Evolutionary conservation across 1,140 invertebrate species (phyloP).

Genomic region (Dreissena rostriformis): DNA sequence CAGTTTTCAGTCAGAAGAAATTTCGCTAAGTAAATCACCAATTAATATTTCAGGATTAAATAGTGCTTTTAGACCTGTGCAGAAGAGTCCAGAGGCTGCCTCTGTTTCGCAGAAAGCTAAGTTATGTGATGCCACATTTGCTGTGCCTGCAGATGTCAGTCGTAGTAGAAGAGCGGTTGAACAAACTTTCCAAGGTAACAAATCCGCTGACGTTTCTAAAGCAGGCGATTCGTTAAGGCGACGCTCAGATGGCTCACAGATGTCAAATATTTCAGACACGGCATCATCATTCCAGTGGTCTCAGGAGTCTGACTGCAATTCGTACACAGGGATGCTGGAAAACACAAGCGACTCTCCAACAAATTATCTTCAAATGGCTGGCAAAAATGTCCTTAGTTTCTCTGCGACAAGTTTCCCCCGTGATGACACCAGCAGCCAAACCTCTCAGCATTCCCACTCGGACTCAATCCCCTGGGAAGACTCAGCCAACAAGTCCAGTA

Average conservation of each 20-base stretch:
- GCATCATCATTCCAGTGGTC: constrained; percentile 45
- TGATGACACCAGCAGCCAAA: background rate
- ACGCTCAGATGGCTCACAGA: constrained; percentile 8
- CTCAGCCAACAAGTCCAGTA: constrained; percentile 6
- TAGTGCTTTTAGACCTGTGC: constrained; percentile 56
- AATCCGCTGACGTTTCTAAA: background rate
- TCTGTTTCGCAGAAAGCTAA: background rate
- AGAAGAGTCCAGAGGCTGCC: constrained; percentile 3
- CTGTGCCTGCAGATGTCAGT: background rate
- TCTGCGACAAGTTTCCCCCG: background rate
- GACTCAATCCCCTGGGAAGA: constrained; percentile 56
- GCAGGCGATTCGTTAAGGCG: background rate
- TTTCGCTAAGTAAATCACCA: constrained; percentile 46
- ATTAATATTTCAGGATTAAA: constrained; percentile 54
- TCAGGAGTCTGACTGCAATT: background rate
- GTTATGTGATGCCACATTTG: constrained; percentile 3
- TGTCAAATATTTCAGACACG: constrained; percentile 12
- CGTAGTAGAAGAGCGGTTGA: background rate
- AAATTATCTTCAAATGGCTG: constrained; percentile 39
- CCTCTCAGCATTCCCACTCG: constrained; percentile 48
- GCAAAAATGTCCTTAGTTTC: constrained; percentile 26
- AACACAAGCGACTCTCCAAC: constrained; percentile 3
- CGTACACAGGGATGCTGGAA: constrained; percentile 9
- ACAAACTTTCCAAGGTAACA: background rate
- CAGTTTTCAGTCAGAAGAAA: constrained; percentile 10